Evolutionary conservation across 2,113 vertebrate genomes (phyloP).

Genomic region (Patagioenas fasciata): DNA sequence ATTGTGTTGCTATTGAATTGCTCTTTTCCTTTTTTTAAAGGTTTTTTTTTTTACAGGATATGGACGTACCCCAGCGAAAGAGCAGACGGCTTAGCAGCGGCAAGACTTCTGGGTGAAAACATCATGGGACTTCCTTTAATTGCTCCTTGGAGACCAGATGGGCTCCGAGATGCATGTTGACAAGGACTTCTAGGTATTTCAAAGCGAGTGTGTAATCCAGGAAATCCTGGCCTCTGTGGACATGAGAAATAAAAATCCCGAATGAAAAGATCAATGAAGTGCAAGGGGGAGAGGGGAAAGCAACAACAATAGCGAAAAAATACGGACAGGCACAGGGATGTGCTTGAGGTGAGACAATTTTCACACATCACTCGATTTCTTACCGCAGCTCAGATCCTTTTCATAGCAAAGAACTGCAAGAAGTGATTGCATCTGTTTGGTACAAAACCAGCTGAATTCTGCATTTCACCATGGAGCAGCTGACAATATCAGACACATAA

Average conservation of each 20-base stretch:
- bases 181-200: background rate
- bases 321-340: background rate
- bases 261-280: background rate
- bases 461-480: background rate
- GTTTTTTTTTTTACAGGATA: background rate
- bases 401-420: background rate
- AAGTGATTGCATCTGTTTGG: background rate
- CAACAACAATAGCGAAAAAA: background rate
- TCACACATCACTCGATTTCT: background rate
- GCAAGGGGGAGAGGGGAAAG: background rate
- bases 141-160: background rate
- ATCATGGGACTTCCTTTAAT: background rate
- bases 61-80: background rate
- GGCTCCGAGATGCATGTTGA: background rate
- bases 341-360: background rate
- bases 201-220: background rate
- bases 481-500: background rate
- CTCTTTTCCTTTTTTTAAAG: background rate
- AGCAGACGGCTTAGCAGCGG: background rate
- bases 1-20: background rate
- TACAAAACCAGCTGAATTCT: background rate
- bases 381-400: background rate
- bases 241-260: background rate
- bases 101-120: background rate
- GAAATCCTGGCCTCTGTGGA: background rate